These are phyloP conservation scores for Isichthys henryi DNA, from an alignment of 2,113 vertebrate genomes.

Conservation along the genomic window DNA sequence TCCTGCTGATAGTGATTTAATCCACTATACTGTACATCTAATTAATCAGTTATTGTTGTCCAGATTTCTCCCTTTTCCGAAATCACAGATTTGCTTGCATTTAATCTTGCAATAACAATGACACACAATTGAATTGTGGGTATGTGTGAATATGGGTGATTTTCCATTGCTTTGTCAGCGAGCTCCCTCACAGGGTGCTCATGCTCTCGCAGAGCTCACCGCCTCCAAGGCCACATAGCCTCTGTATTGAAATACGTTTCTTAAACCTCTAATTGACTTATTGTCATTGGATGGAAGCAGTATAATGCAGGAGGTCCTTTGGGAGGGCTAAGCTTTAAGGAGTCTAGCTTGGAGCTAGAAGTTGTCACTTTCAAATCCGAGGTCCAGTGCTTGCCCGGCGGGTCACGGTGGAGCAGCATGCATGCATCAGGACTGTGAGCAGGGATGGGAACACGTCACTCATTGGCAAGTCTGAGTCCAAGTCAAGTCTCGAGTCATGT, in stretches of 20 bases:
- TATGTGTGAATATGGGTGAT: background rate
- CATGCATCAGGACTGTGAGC: background rate
- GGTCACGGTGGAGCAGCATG: background rate
- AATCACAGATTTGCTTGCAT: background rate
- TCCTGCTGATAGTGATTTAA: background rate
- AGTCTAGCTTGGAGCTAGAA: background rate
- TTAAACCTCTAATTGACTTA: background rate
- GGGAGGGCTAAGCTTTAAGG: background rate
- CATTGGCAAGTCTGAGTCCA: background rate
- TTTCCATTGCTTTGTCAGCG: background rate
- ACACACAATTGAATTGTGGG: background rate
- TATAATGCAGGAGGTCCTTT: background rate
- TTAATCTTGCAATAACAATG: background rate
- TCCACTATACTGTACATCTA: background rate
- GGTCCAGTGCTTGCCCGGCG: background rate
- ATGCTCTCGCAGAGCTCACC: background rate
- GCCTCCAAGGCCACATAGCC: background rate
- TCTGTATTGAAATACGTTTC: slow-evolving; percentile 1
- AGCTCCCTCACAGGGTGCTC: background rate
- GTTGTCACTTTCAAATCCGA: background rate
- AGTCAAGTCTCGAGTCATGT: background rate
- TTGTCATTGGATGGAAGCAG: background rate
- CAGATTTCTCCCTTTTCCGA: background rate
- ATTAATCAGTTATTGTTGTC: background rate
- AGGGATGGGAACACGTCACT: no score